phyloP scores from a whole-genome alignment of 2,113 vertebrate species.

The Petromus typicus region DNA sequence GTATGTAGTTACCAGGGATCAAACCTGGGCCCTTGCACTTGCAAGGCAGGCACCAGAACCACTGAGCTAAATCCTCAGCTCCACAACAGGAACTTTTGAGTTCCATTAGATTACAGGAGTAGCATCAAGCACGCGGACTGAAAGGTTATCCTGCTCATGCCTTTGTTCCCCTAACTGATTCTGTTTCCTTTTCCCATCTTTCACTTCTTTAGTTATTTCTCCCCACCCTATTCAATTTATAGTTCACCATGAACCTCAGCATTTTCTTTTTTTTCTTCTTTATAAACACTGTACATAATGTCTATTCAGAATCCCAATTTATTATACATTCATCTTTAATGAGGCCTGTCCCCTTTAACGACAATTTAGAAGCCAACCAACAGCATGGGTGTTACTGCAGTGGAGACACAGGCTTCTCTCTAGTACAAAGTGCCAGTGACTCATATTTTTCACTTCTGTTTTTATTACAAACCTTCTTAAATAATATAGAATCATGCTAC shows the following conservation, averaged over 20 bases:
- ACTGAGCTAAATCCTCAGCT: no score
- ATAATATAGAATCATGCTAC: not conserved
- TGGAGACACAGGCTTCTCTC: no score
- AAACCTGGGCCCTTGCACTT: no score
- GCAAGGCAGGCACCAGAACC: no score
- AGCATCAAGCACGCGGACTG: no score
- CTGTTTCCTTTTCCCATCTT: not conserved
- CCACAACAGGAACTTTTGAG: not conserved
- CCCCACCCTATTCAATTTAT: not conserved
- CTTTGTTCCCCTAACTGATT: not conserved
- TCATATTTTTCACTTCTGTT: not conserved
- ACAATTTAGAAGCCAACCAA: no score
- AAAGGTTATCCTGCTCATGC: not conserved
- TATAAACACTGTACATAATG: no score
- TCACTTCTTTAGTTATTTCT: not conserved
- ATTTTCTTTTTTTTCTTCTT: not conserved
- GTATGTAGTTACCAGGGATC: no score
- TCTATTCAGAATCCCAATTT: no score
- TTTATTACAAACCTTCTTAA: not conserved
- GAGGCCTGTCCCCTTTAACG: no score
- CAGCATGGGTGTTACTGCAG: no score
- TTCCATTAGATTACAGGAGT: not conserved
- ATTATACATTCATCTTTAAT: no score
- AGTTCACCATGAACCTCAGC: not conserved
- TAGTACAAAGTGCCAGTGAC: not conserved